phyloP scores from a whole-genome alignment of 1,140 invertebrate genomes.

The Drosophila seguyi region DNA sequence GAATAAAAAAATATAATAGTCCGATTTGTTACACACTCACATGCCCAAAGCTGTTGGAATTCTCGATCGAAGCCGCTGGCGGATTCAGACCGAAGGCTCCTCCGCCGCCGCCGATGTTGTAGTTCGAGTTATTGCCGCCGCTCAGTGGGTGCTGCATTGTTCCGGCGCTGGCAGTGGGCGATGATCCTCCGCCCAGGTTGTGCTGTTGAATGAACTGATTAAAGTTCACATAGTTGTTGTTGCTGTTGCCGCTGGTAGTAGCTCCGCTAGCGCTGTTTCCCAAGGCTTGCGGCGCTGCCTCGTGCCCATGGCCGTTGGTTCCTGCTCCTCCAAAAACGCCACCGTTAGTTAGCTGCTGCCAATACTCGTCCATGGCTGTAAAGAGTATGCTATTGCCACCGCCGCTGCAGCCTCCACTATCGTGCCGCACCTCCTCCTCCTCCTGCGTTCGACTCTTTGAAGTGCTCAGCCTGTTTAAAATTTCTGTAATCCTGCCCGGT shows the following conservation, averaged over 20 bases:
- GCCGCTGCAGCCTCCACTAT: constrained; percentile 11
- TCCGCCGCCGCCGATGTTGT: constrained; percentile 44
- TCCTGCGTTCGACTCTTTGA: not conserved
- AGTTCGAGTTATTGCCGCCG: constrained; percentile 23
- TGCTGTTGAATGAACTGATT: constrained; percentile 84
- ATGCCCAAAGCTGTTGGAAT: constrained; percentile 34
- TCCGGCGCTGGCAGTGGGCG: constrained; percentile 1
- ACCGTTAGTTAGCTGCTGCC: constrained; percentile 65
- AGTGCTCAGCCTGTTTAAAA: constrained; percentile 23
- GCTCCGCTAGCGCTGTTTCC: constrained; percentile 2
- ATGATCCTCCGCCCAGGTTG: constrained; percentile 55
- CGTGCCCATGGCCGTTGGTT: constrained; percentile 29
- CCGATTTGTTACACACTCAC: constrained; percentile 32
- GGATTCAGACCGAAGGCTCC: constrained; percentile 61
- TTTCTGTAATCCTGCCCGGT: not conserved
- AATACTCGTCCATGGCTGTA: constrained; percentile 65
- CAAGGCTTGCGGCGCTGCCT: constrained; percentile 8
- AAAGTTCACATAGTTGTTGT: constrained; percentile 83
- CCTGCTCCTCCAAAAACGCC: constrained; percentile 20
- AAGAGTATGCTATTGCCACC: constrained; percentile 1
- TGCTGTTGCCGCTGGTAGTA: constrained; percentile 20
- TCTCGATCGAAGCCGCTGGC: constrained; percentile 7
- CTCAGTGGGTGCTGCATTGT: constrained; percentile 41
- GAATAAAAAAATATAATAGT: not conserved
- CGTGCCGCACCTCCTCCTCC: constrained; percentile 19